These are phyloP conservation scores for Actenoides hombroni DNA, from an alignment of 2,113 vertebrate species.

Conservation along the genomic window DNA sequence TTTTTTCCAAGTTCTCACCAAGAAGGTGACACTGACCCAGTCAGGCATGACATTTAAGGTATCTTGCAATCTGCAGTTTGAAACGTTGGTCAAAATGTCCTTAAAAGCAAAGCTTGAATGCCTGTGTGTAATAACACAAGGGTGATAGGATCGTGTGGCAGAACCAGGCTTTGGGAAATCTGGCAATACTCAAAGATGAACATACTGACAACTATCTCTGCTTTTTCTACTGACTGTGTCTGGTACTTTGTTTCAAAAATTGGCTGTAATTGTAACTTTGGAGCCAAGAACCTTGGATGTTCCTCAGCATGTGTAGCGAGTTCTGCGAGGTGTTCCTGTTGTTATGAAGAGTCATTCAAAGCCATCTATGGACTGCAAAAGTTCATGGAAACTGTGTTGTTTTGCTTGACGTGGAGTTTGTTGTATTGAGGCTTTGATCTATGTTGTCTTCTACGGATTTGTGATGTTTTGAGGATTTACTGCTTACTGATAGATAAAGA, in stretches of 20 bases:
- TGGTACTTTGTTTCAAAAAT: conserved; percentile 13
- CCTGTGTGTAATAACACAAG: background rate
- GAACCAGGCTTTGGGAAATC: background rate
- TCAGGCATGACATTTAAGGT: background rate
- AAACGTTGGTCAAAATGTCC: background rate
- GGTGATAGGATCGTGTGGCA: background rate
- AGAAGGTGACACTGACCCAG: background rate
- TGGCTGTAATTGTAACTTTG: background rate
- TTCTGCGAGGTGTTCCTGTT: background rate
- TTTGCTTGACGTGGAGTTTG: background rate
- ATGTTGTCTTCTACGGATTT: background rate
- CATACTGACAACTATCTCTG: background rate
- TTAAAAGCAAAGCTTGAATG: background rate
- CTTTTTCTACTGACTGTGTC: background rate
- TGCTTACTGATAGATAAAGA: background rate
- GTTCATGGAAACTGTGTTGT: background rate
- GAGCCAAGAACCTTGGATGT: background rate
- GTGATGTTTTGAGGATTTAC: background rate
- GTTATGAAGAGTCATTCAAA: background rate
- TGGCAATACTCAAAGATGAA: background rate
- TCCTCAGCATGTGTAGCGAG: background rate
- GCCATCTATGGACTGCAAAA: background rate
- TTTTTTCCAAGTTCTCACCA: background rate
- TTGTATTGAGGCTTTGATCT: background rate
- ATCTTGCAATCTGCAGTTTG: background rate